A percentile compares a stretch with the other conserved stretches of the same genome.
Conservation (phyloP, 2,113 vertebrate genomes). For the Cervus canadensis region DNA sequence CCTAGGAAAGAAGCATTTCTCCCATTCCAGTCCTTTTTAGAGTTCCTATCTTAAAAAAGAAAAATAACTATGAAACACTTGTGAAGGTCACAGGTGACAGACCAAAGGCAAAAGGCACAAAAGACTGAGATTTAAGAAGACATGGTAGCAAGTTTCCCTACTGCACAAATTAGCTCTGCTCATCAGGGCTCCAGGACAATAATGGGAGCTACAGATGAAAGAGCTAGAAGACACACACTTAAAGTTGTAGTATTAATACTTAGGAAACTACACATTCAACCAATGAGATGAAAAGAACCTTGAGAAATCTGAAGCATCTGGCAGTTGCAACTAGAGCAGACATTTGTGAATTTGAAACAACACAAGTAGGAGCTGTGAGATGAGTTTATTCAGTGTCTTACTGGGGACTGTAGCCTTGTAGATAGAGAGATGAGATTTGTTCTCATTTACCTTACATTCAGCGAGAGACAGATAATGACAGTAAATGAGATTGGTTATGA, state of each 20-base stretch:
- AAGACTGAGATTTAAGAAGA: neutral
- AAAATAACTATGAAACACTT: neutral
- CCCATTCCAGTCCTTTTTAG: neutral
- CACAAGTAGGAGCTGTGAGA: neutral
- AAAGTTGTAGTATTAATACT: neutral
- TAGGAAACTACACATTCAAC: neutral
- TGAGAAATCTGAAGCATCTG: neutral
- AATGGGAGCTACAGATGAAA: neutral
- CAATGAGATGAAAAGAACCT: neutral
- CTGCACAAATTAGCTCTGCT: neutral
- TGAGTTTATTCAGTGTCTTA: neutral
- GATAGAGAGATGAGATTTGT: neutral
- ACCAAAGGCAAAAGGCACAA: neutral
- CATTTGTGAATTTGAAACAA: neutral
- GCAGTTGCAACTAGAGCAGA: neutral
- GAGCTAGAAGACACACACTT: neutral
- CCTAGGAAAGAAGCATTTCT: rapidly evolving
- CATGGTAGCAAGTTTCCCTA: neutral
- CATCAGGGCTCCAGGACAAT: neutral
- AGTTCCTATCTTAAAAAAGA: neutral
- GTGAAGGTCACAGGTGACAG: neutral
- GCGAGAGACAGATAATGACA: neutral
- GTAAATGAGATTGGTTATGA: neutral
- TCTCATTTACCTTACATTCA: neutral
- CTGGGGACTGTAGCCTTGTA: neutral